These are phyloP conservation scores for Aromia moschata DNA, from an alignment of 2,888 invertebrate genomes.

Conservation along the genomic window DNA sequence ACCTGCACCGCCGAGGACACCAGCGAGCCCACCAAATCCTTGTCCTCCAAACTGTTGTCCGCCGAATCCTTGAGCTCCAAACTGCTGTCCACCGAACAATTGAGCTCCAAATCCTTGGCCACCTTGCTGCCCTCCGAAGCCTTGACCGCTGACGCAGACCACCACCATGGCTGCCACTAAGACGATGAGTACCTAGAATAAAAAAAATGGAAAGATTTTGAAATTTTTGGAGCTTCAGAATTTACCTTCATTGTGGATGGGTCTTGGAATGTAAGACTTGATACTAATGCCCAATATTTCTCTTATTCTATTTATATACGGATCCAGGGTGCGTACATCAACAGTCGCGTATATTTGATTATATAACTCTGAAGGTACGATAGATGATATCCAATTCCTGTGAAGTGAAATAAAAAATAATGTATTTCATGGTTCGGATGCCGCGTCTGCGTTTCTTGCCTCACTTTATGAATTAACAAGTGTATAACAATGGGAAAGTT, in stretches of 20 bases:
- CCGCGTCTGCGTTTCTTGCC: neutral
- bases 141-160: neutral
- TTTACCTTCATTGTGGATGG: neutral
- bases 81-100: neutral
- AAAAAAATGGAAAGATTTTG: too few species aligned
- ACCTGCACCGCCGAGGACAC: neutral
- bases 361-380: too few species aligned
- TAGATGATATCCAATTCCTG: neutral
- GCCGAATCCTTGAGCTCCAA: neutral
- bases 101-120: too few species aligned
- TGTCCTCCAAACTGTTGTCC: neutral
- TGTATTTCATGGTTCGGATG: neutral
- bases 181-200: neutral
- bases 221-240: too few species aligned
- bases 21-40: neutral
- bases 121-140: neutral
- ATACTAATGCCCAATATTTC: neutral
- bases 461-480: neutral
- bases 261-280: neutral
- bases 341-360: too few species aligned
- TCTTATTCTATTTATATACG: neutral
- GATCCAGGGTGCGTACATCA: neutral
- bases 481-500: neutral
- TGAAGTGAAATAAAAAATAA: neutral
- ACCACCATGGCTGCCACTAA: neutral